Evolutionary conservation across 92 coral and sea anemone species (phyloP), one percentile per base, ranked within the genome.

Genomic region (Bergia puertoricense): DNA sequence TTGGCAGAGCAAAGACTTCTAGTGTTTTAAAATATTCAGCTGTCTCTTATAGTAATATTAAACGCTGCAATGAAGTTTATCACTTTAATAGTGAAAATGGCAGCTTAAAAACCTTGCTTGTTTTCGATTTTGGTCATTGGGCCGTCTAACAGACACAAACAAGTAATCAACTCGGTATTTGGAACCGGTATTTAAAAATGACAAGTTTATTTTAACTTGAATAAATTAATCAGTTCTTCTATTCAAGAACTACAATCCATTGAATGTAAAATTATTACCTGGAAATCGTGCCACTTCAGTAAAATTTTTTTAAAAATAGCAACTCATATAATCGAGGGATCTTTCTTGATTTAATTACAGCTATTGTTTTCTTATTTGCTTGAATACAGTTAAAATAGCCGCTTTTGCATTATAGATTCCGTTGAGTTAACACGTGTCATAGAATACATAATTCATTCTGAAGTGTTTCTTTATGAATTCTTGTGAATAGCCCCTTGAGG

Each of bases 331-430:
- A 84, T 71, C 62, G 87, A 48, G 48, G 42, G 46, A 46, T 84
- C 74, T 84, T 91, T 88, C 93, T 91, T 89, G 87, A 89, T 91
- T 89, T 91, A 91, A 91, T 91, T 91, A 91, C 85, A 57, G 14
- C 76, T 16, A 85, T 89, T 91, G 93, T 91, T 89, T 30, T 22
- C 39, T 54, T 83, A 56, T 84, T 71, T 84, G 87, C 75, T 72
- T 84, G 87, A 84, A 71, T 10, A 74, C 87, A 51, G 79, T 37
- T 83, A 20, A 67, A 83, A 41, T 68, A 44, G 76, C 9, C 86
- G 37, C 76, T 68, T 45, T 71, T 40, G 66, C 46, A 83, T 71
- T 36, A 84, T 71, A 72, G 79, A 42, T 46, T 84, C 87, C 77
- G 79, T 84, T 84, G 10, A 30, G 43, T 46, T 46, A 46, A 72